Percentiles rank a stretch among this genome's conserved stretches.
These are phyloP conservation scores for Zaprionus inermis DNA, from an alignment of 1,140 invertebrate species.

Conservation along the genomic window DNA sequence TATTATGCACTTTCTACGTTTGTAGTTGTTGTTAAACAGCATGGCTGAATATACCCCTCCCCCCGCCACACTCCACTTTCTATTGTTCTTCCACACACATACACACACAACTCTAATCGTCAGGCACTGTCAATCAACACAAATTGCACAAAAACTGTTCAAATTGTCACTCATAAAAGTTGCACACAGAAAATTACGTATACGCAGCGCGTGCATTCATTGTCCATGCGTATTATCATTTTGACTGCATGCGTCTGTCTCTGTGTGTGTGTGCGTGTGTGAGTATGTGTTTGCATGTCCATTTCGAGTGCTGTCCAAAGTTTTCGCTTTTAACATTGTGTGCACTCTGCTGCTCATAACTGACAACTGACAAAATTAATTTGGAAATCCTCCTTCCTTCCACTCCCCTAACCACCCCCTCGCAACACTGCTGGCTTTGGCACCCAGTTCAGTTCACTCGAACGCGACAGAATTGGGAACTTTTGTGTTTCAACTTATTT, in stretches of 20 bases:
- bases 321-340: slow-evolving; percentile 36
- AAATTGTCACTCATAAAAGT: slow-evolving; percentile 81
- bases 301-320: slow-evolving; percentile 65
- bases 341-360: slow-evolving; percentile 59
- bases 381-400: slow-evolving; percentile 19
- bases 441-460: slow-evolving; percentile 16
- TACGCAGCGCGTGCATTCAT: slow-evolving; percentile 70
- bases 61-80: not conserved
- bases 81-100: not conserved
- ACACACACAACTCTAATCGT: not conserved
- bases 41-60: not conserved
- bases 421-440: not conserved
- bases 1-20: not conserved
- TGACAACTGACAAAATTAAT: slow-evolving; percentile 79
- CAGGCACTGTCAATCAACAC: not conserved
- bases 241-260: slow-evolving; percentile 51
- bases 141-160: slow-evolving; percentile 50
- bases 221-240: slow-evolving; percentile 53
- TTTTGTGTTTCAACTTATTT: slow-evolving; percentile 72
- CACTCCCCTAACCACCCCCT: not conserved
- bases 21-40: not conserved
- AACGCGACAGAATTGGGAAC: slow-evolving; percentile 41
- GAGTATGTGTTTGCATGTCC: slow-evolving; percentile 41
- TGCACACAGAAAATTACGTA: slow-evolving; percentile 70
- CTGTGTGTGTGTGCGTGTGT: slow-evolving; percentile 55